Conservation (phyloP, 2,888 invertebrate genomes). For the Scelioninae gen. 2 region DNA sequence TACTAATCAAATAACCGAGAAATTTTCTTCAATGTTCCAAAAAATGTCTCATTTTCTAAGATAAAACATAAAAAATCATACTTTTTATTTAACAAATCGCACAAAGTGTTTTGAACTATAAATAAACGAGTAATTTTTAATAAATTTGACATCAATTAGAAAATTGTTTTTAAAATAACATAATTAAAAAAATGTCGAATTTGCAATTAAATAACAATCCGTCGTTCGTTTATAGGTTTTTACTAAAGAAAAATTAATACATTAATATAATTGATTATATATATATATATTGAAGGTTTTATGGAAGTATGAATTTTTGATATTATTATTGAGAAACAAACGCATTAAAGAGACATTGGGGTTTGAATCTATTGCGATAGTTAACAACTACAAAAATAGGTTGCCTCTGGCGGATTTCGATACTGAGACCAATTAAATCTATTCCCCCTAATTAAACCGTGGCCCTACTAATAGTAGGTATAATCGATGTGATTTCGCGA, state of each 20-base stretch:
- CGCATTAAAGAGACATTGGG: not conserved
- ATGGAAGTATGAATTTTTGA: conserved; percentile 11
- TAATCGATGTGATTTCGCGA: conserved; percentile 72
- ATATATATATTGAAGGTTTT: not conserved
- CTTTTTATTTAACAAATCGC: not conserved
- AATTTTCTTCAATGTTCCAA: too few species aligned
- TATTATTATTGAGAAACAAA: conserved; percentile 8
- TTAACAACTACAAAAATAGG: conserved; percentile 28
- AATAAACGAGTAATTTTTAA: conserved; percentile 1
- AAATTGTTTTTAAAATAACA: not conserved
- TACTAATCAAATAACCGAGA: too few species aligned
- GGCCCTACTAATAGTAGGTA: conserved; percentile 70
- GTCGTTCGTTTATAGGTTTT: too few species aligned
- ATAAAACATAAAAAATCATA: too few species aligned
- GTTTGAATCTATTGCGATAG: conserved; percentile 10
- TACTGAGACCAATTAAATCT: conserved; percentile 42
- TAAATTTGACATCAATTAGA: not conserved
- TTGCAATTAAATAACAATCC: too few species aligned
- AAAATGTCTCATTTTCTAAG: too few species aligned
- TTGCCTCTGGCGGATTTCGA: conserved; percentile 48
- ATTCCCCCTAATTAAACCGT: conserved; percentile 58
- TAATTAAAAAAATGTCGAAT: not conserved
- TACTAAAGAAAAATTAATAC: too few species aligned
- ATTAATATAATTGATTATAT: too few species aligned
- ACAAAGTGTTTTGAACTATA: not conserved